phyloP scores from a whole-genome alignment of 2,888 invertebrate genomes.

The Drosophila kuntzei region DNA sequence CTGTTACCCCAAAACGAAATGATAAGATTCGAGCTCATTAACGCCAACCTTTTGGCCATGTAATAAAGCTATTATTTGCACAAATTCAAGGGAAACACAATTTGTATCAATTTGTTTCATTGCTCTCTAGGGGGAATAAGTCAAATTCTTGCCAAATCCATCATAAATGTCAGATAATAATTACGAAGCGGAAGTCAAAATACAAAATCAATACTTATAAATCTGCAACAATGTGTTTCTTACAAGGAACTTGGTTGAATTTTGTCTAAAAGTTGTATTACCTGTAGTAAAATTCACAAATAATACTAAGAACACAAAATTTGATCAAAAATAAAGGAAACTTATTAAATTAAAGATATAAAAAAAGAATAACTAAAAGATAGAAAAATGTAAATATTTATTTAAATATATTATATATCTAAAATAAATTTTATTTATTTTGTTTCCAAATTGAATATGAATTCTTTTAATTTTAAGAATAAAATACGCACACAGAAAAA shows the following conservation, averaged over 20 bases:
- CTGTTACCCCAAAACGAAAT: slow-evolving; percentile 20
- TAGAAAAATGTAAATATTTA: no score
- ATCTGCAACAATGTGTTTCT: background rate
- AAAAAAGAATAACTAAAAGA: no score
- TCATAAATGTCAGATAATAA: slow-evolving; percentile 44
- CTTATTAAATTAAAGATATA: no score
- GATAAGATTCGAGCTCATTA: slow-evolving; percentile 53
- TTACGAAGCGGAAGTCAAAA: background rate
- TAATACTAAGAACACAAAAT: no score
- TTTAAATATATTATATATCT: no score
- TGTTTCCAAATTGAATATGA: no score
- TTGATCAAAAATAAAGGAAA: no score
- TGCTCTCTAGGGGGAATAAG: slow-evolving; percentile 8
- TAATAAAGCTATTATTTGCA: slow-evolving; percentile 24
- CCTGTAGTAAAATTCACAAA: no score
- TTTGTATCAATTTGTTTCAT: slow-evolving; percentile 49
- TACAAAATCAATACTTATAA: background rate
- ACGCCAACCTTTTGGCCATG: slow-evolving; percentile 25
- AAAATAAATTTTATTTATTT: no score
- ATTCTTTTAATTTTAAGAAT: no score
- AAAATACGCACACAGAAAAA: no score
- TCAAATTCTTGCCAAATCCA: slow-evolving; percentile 31
- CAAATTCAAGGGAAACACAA: slow-evolving; percentile 36
- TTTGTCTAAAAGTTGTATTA: background rate
- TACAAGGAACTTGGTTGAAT: background rate